phyloP scores from a whole-genome alignment of 2,888 invertebrate genomes.

The Athalia cordata region DNA sequence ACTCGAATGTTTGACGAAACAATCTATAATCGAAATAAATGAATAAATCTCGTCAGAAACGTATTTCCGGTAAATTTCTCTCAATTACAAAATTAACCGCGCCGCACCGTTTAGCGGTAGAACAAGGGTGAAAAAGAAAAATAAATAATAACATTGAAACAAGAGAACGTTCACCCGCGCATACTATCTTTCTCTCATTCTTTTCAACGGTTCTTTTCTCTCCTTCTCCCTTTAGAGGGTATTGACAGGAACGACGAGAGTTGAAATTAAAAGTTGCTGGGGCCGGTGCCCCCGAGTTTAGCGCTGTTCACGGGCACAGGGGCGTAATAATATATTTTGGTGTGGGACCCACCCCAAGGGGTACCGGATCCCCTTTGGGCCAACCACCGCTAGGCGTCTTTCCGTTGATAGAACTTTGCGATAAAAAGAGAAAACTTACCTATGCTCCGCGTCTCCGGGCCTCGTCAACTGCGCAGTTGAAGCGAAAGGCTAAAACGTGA shows the following conservation, averaged over 20 bases:
- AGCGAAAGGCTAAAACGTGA: conserved; percentile 58
- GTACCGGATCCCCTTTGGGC: not conserved
- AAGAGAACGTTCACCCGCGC: too few species aligned
- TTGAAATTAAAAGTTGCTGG: conserved; percentile 11
- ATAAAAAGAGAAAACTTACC: conserved; percentile 62
- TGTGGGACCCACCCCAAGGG: conserved; percentile 26
- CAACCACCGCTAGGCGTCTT: not conserved
- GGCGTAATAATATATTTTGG: conserved; percentile 23
- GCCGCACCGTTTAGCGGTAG: not conserved
- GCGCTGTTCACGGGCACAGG: conserved; percentile 10
- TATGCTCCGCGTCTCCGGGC: conserved; percentile 65
- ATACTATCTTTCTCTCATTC: too few species aligned
- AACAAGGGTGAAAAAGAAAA: not conserved
- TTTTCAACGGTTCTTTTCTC: too few species aligned
- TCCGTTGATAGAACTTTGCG: conserved; percentile 1
- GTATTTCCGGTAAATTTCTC: not conserved
- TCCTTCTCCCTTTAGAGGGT: conserved; percentile 1
- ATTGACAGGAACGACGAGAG: conserved; percentile 17
- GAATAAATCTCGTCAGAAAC: not conserved
- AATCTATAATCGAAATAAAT: not conserved
- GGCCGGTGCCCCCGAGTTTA: conserved; percentile 7
- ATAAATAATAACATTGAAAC: not conserved
- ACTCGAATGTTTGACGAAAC: too few species aligned
- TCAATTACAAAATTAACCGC: not conserved
- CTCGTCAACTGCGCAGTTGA: conserved; percentile 70